Percentiles rank a stretch among this genome's conserved stretches.
Conservation (phyloP, 1,140 invertebrate species). For the Teleogryllus occipitalis region DNA sequence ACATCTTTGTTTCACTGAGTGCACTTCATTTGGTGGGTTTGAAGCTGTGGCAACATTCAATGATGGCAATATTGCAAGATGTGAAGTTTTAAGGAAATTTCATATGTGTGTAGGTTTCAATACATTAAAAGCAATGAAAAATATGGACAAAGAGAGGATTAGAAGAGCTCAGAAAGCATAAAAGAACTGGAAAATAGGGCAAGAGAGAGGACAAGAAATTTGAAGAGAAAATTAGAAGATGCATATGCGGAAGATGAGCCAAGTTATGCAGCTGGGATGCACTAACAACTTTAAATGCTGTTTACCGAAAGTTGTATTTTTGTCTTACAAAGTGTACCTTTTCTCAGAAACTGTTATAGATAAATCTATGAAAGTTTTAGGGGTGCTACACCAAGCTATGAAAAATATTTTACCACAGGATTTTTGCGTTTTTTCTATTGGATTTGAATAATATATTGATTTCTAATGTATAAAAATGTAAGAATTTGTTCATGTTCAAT, state of each 20-base stretch:
- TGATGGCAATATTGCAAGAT: no score
- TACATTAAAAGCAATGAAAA: conserved; percentile 13
- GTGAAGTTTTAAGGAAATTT: conserved; percentile 21
- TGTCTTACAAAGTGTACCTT: conserved; percentile 13
- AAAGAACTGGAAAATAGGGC: conserved; percentile 15
- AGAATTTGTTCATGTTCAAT: no score
- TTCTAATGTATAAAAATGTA: no score
- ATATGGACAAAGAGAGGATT: conserved; percentile 20
- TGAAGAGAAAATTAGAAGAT: conserved; percentile 20
- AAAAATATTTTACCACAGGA: no score
- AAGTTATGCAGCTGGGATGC: neutral
- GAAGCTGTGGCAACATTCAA: conserved; percentile 21
- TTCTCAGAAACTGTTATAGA: conserved; percentile 12
- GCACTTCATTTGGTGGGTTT: conserved; percentile 21
- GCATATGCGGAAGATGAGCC: conserved; percentile 16
- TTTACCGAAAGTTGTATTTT: conserved; percentile 20
- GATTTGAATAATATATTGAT: no score
- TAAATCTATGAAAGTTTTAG: neutral
- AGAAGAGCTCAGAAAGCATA: conserved; percentile 18
- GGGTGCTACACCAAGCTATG: no score
- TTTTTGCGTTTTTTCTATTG: no score
- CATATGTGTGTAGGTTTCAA: conserved; percentile 11
- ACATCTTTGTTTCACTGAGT: conserved; percentile 22
- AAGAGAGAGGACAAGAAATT: conserved; percentile 18
- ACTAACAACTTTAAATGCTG: neutral